A percentile compares a stretch with the other conserved stretches of the same genome.
Evolutionary conservation across 30 jellyfish, hydroid and myxozoan genomes (phyloP).

Genomic region (Hydractinia echinata): DNA sequence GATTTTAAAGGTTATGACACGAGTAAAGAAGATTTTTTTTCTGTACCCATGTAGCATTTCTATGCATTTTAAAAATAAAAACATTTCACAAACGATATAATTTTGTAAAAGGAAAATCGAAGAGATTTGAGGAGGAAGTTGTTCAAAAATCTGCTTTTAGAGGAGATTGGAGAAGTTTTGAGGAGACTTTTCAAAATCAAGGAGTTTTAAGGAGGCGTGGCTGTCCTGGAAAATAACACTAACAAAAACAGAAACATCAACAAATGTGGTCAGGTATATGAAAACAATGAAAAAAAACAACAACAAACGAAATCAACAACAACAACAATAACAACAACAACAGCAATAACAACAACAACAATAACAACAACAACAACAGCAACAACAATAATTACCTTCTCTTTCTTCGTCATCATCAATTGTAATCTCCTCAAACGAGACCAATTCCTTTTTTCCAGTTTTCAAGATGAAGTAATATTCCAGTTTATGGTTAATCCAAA

Average conservation of each 20-base stretch:
- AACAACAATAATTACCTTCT: slow-evolving; percentile 18
- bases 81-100: no score
- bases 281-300: neutral
- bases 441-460: slow-evolving; percentile 44
- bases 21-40: no score
- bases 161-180: no score
- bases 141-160: no score
- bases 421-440: neutral
- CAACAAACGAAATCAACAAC: neutral
- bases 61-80: no score
- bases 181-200: no score
- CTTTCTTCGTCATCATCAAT: slow-evolving; percentile 40
- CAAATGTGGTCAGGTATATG: neutral
- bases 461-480: slow-evolving; percentile 58
- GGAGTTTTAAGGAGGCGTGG: no score
- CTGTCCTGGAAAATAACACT: neutral
- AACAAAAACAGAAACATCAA: neutral
- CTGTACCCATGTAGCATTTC: no score
- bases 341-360: neutral
- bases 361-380: neutral
- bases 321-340: neutral
- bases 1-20: no score
- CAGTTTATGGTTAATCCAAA: slow-evolving; percentile 72
- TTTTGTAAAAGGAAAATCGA: no score
- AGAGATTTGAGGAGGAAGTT: no score